Evolutionary conservation across 2,797 vertebrate genomes (phyloP), one percentile per base, ranked within the genome.

Genomic region (Sebastes oblongus): DNA sequence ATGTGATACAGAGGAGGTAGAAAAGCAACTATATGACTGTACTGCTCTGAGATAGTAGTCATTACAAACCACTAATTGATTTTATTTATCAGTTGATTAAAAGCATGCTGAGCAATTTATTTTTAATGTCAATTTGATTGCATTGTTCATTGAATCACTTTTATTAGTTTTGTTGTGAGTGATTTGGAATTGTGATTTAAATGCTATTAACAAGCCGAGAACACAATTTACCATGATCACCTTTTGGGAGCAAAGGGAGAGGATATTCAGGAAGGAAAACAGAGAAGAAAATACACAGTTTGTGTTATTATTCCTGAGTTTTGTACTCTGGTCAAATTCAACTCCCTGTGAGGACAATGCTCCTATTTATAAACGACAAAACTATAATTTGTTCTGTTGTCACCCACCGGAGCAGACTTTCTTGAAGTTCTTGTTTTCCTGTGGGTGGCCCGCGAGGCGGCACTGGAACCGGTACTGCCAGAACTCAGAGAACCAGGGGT

Each of bases 381-480:
- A 52, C 60, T 4, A 1, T 30, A 5, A 2, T n/a, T 29, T 64
- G 2, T 25, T 55, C 4, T 10, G 32, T 50, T 30, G 22, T 36
- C 42, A 66, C 66, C 95, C 95, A 99, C 98, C 97, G 64, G 97
- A 96, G 91, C 98, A 99, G 88, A 98, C 95, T 93, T 96, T 98
- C 89, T 97, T 97, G 95, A 97, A 99, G 93, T 97, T 98, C 59
- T 88, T 95, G 87, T 99, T 99, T 88, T 99, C 98, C 64, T 96
- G 96, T 0, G 96, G 94, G 72, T 99, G 97, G n/a, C 98, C 98
- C 0, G 95, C 95, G 30, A 99, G 95, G 62, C 97, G 97, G 80
- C 98, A 99, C 91, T 99, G 98, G 91, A 99, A 99, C 4, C 97
- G 97, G 84, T 99, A 97, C 92, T 99, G 98, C 98, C 98, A 99